A percentile compares a stretch with the other conserved stretches of the same genome.
These are phyloP conservation scores for Sturnus vulgaris DNA, from an alignment of 2,113 vertebrate species.

Conservation along the genomic window DNA sequence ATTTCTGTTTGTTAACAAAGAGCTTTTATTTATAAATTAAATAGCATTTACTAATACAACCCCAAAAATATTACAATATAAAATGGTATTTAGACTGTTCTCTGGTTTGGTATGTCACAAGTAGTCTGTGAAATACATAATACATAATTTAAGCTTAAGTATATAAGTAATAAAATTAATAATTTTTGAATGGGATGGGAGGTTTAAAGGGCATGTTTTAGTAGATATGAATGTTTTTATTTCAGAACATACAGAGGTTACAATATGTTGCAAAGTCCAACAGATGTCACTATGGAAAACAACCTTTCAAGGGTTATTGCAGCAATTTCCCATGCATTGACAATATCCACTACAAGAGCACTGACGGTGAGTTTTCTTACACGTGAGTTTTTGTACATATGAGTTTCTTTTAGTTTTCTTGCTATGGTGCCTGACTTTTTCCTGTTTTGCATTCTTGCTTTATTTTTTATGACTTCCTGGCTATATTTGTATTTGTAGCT, in stretches of 20 bases:
- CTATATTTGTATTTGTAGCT: not conserved
- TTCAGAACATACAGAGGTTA: constrained; percentile 91
- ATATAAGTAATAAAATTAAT: not conserved
- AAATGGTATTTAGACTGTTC: not conserved
- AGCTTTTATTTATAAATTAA: not conserved
- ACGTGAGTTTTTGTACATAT: constrained; percentile 57
- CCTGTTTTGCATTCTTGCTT: not conserved
- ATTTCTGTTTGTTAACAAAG: not conserved
- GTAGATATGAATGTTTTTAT: not conserved
- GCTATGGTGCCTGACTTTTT: not conserved
- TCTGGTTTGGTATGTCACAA: not conserved
- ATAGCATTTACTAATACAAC: not conserved
- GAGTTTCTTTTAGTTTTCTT: not conserved
- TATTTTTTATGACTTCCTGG: not conserved
- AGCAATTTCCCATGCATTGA: constrained; percentile 85
- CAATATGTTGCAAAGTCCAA: constrained; percentile 78
- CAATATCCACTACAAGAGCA: constrained; percentile 88
- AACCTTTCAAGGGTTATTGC: constrained; percentile 91
- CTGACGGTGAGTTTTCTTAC: constrained; percentile 79
- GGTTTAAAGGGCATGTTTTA: not conserved
- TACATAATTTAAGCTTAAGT: not conserved
- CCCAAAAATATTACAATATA: not conserved
- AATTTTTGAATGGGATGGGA: rapidly evolving
- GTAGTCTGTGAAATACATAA: not conserved
- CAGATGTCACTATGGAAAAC: constrained; percentile 92